phyloP scores from a whole-genome alignment of 2,113 vertebrate genomes.

The Prionailurus viverrinus region DNA sequence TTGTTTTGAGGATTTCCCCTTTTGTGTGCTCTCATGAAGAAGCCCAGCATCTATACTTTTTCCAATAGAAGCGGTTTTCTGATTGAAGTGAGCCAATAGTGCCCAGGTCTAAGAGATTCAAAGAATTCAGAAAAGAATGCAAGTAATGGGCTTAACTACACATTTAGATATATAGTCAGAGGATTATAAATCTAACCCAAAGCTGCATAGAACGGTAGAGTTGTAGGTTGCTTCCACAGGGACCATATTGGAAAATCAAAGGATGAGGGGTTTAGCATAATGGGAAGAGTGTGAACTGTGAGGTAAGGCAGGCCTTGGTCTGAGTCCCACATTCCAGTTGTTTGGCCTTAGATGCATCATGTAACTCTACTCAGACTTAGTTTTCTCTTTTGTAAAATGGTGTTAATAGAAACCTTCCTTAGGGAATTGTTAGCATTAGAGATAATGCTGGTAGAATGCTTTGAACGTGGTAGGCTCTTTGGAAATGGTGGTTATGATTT shows the following conservation, averaged over 20 bases:
- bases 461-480: not conserved
- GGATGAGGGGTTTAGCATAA: not conserved
- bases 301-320: not conserved
- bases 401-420: not conserved
- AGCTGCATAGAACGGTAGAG: not conserved
- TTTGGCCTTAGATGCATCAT: not conserved
- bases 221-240: not conserved
- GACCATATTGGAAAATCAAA: not conserved
- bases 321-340: not conserved
- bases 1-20: not conserved
- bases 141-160: not conserved
- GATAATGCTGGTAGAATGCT: not conserved
- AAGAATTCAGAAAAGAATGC: slow-evolving; percentile 21
- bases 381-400: slow-evolving; percentile 38
- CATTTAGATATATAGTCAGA: not conserved
- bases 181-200: not conserved
- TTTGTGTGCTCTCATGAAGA: not conserved
- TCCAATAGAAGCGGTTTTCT: slow-evolving; percentile 4
- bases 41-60: not conserved
- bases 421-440: not conserved
- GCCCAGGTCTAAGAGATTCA: not conserved
- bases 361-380: not conserved
- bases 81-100: not conserved
- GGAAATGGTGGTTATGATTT: slow-evolving; percentile 8
- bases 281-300: not conserved